These are phyloP conservation scores for Mamestra configurata DNA, from an alignment of 1,140 invertebrate species.

Conservation along the genomic window DNA sequence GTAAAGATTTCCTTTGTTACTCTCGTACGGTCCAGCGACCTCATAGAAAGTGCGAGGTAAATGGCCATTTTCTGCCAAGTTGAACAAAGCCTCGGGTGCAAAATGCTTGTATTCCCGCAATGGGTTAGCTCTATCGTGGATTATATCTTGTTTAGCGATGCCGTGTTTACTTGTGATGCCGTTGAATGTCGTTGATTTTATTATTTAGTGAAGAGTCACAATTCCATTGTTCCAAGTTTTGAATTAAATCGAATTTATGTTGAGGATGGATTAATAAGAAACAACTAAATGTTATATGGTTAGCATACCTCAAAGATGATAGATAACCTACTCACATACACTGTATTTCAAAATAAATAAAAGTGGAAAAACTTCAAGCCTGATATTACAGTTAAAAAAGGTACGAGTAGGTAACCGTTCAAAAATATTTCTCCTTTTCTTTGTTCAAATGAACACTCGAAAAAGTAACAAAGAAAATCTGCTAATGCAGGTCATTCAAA, in stretches of 20 bases:
- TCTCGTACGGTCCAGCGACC: conserved; percentile 5
- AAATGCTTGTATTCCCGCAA: conserved; percentile 24
- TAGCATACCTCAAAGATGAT: no score
- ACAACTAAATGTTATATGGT: no score
- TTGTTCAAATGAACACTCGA: conserved; percentile 19
- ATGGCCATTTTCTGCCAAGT: conserved; percentile 49
- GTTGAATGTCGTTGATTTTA: not conserved
- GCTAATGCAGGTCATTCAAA: conserved; percentile 26
- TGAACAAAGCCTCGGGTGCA: conserved; percentile 35
- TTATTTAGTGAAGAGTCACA: no score
- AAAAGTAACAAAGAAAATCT: conserved; percentile 36
- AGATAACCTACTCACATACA: no score
- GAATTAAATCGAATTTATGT: no score
- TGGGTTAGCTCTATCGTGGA: conserved; percentile 1
- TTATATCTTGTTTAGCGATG: conserved; percentile 25
- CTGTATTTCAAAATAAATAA: no score
- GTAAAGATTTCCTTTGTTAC: conserved; percentile 40
- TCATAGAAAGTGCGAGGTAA: conserved; percentile 40
- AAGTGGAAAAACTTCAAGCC: no score
- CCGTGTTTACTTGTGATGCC: not conserved
- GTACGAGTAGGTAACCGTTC: not conserved
- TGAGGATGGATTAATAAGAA: no score
- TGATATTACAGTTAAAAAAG: no score
- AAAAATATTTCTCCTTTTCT: not conserved
- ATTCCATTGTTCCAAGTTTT: no score